Percentiles rank a stretch among this genome's conserved stretches.
These are phyloP conservation scores for Watsonalla cultraria DNA, from an alignment of 2,888 invertebrate genomes.

Conservation along the genomic window DNA sequence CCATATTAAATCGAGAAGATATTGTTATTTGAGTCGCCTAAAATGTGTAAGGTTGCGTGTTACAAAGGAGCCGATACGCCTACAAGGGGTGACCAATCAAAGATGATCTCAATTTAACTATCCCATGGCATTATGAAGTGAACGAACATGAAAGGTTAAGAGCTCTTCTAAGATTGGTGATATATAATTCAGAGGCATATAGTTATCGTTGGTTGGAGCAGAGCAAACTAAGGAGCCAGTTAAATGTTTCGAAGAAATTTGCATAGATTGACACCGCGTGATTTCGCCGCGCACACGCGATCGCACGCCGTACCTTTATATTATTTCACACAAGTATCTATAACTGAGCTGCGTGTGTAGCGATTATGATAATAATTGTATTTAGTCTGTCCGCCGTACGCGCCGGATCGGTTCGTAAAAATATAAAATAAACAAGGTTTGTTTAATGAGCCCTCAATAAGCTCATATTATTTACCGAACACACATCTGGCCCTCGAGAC, in stretches of 20 bases:
- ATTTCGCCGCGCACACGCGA: slow-evolving; percentile 56
- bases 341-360: slow-evolving; percentile 30
- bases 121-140: slow-evolving; percentile 23
- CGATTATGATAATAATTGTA: slow-evolving; percentile 49
- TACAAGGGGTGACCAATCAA: slow-evolving; percentile 32
- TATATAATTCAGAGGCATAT: slow-evolving; percentile 47
- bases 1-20: background rate
- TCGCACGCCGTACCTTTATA: slow-evolving; percentile 32
- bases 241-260: slow-evolving; percentile 75
- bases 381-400: slow-evolving; percentile 44
- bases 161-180: slow-evolving; percentile 38
- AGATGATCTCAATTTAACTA: slow-evolving; percentile 32
- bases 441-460: slow-evolving; percentile 63
- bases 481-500: slow-evolving; percentile 70
- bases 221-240: slow-evolving; percentile 58
- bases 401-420: slow-evolving; percentile 58
- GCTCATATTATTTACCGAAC: slow-evolving; percentile 67
- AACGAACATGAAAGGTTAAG: slow-evolving; percentile 25
- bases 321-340: slow-evolving; percentile 21
- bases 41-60: slow-evolving; percentile 5
- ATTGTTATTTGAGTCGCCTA: background rate
- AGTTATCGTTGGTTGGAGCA: slow-evolving; percentile 52
- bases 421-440: slow-evolving; percentile 56
- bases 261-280: slow-evolving; percentile 73
- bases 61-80: slow-evolving; percentile 32